A percentile compares a stretch with the other conserved stretches of the same genome.
phyloP scores from a whole-genome alignment of 2,888 invertebrate species.

The Sphaerolaimus hirsutus region DNA sequence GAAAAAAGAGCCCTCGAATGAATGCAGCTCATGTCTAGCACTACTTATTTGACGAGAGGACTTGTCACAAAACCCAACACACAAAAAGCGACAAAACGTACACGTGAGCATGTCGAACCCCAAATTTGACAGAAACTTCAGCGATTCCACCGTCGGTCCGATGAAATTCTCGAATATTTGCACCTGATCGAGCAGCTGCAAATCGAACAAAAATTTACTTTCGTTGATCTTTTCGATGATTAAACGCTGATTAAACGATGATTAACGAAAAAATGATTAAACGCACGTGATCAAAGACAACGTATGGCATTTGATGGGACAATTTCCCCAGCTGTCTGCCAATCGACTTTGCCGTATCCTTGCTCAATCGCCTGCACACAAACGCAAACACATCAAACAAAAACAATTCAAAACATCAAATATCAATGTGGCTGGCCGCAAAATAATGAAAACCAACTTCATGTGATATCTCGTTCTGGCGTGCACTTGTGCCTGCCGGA shows the following conservation, averaged over 20 bases:
- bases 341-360: slow-evolving; percentile 88
- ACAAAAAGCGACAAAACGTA: slow-evolving; percentile 13
- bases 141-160: slow-evolving; percentile 79
- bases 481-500: slow-evolving; percentile 58
- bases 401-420: not conserved
- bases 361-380: slow-evolving; percentile 40
- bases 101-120: slow-evolving; percentile 84
- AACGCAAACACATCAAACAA: slow-evolving; percentile 8
- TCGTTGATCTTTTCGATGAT: not conserved
- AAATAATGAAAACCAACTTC: slow-evolving; percentile 43
- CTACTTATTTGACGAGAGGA: too few species aligned
- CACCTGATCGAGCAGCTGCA: slow-evolving; percentile 31
- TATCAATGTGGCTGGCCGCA: too few species aligned
- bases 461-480: slow-evolving; percentile 81
- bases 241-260: not conserved
- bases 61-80: too few species aligned
- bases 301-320: slow-evolving; percentile 78
- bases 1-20: too few species aligned
- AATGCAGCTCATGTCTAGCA: too few species aligned
- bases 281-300: slow-evolving; percentile 78
- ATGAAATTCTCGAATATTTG: slow-evolving; percentile 82
- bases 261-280: not conserved
- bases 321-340: slow-evolving; percentile 85
- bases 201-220: not conserved
- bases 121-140: slow-evolving; percentile 76